These are phyloP conservation scores for fruit fly (Drosophila melanogaster) DNA, from an alignment of 1,140 invertebrate species.

Conservation along the genomic window DNA sequence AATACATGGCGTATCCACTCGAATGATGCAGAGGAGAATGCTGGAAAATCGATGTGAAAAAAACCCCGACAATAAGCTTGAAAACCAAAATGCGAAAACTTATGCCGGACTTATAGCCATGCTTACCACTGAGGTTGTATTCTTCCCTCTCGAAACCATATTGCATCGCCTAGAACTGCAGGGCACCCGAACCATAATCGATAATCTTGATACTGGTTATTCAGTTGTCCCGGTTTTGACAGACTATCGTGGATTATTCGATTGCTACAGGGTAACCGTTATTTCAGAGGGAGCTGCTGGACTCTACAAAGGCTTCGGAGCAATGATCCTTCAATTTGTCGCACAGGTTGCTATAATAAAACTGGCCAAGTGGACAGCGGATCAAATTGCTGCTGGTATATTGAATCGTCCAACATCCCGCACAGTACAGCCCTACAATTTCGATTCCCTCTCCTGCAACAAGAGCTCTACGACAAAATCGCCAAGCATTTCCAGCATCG, in stretches of 20 bases:
- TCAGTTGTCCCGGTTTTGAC: slow-evolving; percentile 92
- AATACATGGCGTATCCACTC: slow-evolving; percentile 86
- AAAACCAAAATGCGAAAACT: slow-evolving; percentile 89
- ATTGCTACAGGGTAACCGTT: slow-evolving; percentile 95
- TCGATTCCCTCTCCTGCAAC: background rate
- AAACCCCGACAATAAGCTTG: slow-evolving; percentile 86
- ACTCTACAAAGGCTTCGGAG: slow-evolving; percentile 97
- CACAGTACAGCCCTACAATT: slow-evolving; percentile 75
- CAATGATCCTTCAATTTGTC: slow-evolving; percentile 94
- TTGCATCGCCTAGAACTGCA: slow-evolving; percentile 92
- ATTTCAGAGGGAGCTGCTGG: slow-evolving; percentile 93
- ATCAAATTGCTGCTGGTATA: slow-evolving; percentile 71
- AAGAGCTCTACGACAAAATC: background rate
- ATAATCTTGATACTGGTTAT: slow-evolving; percentile 95
- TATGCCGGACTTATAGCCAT: slow-evolving; percentile 90
- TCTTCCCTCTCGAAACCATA: slow-evolving; percentile 97
- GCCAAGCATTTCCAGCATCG: background rate
- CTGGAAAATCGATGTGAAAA: slow-evolving; percentile 87
- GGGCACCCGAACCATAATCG: slow-evolving; percentile 98
- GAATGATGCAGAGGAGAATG: slow-evolving; percentile 86
- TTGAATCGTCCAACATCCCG: slow-evolving; percentile 70
- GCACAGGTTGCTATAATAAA: slow-evolving; percentile 93
- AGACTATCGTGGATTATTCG: slow-evolving; percentile 90
- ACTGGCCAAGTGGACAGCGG: slow-evolving; percentile 89
- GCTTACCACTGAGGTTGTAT: slow-evolving; percentile 91